A percentile compares a stretch with the other conserved stretches of the same genome.
phyloP scores from a whole-genome alignment of 2,888 invertebrate genomes.

The Pegoplata infirma region DNA sequence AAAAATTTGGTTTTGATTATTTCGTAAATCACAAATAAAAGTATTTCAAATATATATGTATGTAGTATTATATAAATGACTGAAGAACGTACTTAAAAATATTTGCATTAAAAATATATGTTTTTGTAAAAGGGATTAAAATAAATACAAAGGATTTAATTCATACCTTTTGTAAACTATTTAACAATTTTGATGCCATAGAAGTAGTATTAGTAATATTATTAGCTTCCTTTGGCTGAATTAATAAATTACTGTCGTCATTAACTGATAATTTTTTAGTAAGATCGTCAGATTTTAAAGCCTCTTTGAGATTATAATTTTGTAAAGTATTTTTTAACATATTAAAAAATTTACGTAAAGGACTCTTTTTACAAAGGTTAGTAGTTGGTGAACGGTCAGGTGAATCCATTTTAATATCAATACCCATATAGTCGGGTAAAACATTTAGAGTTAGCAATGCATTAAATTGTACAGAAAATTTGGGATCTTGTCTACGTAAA shows the following conservation, averaged over 20 bases:
- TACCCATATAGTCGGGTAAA: constrained; percentile 61
- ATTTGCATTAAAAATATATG: no score
- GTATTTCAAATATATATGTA: no score
- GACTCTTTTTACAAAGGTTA: constrained; percentile 68
- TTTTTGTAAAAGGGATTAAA: no score
- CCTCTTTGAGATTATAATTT: constrained; percentile 70
- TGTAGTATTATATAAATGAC: no score
- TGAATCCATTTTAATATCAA: constrained; percentile 66
- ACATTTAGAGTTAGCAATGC: constrained; percentile 67
- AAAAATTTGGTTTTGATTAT: no score
- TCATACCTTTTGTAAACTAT: no score
- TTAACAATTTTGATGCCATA: no score
- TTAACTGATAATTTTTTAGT: not conserved
- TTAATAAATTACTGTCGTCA: not conserved
- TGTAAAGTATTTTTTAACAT: constrained; percentile 69
- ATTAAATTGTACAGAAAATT: constrained; percentile 66
- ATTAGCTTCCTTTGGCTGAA: no score
- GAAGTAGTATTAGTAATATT: no score
- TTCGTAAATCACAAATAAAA: no score
- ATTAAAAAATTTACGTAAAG: constrained; percentile 72
- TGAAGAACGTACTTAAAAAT: no score
- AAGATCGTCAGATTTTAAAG: not conserved
- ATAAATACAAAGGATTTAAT: no score
- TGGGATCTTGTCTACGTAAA: constrained; percentile 65
- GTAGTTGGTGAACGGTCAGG: constrained; percentile 42